phyloP scores from a whole-genome alignment of 2,797 vertebrate genomes.

The Psittacula derbiana region DNA sequence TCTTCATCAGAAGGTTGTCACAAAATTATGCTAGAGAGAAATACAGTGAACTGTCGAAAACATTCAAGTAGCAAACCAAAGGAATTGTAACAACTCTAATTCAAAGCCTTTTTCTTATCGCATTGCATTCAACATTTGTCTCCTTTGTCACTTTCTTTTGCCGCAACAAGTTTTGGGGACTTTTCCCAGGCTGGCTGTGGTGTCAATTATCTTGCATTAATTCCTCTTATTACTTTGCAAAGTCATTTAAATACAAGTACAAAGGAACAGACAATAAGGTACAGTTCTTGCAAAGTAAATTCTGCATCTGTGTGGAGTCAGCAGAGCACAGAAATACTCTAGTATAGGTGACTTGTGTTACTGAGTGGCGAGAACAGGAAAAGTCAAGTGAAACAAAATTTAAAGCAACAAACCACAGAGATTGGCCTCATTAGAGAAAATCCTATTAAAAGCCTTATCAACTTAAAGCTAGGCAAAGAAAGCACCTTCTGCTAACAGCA shows the following conservation, averaged over 20 bases:
- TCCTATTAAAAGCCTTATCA: conserved; percentile 36
- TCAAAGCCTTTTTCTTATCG: neutral
- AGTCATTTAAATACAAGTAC: neutral
- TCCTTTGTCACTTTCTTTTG: neutral
- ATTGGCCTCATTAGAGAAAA: conserved; percentile 20
- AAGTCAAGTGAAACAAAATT: neutral
- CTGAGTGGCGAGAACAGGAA: neutral
- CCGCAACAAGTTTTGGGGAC: neutral
- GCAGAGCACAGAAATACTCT: neutral
- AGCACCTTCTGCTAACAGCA: neutral
- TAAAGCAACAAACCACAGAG: neutral
- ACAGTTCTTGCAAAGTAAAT: neutral
- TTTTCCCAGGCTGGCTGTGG: neutral
- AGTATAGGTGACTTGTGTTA: neutral
- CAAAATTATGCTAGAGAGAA: neutral
- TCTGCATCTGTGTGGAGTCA: neutral
- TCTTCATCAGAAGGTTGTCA: neutral
- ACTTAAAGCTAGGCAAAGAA: conserved; percentile 10
- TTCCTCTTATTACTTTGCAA: neutral
- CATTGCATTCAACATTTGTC: neutral
- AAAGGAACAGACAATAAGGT: neutral
- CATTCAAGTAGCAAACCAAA: neutral
- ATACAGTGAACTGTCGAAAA: neutral
- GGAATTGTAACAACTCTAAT: neutral
- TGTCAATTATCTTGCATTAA: neutral